These are phyloP conservation scores for Salvelinus alpinus DNA, from an alignment of 2,113 vertebrate genomes.

Conservation along the genomic window DNA sequence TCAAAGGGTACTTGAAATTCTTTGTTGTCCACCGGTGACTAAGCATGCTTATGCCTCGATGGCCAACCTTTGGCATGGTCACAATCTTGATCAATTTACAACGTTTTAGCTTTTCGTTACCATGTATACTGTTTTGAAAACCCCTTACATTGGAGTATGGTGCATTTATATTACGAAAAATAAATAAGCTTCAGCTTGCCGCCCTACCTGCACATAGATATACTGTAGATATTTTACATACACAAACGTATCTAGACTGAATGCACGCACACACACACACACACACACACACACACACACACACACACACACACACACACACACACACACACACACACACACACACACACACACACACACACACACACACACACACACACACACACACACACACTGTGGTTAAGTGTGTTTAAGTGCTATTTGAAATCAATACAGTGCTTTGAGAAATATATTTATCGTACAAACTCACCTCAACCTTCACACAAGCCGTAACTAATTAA, in stretches of 20 bases:
- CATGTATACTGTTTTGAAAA: conserved; percentile 30
- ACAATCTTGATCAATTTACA: conserved; percentile 12
- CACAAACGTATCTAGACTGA: too few species aligned
- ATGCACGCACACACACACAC: too few species aligned
- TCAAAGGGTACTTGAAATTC: neutral
- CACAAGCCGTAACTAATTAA: neutral
- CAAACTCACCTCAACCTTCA: neutral
- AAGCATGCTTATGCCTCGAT: neutral
- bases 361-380: conserved; percentile 4
- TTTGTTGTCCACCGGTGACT: neutral
- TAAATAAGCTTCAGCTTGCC: conserved; percentile 33
- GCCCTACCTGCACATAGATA: conserved; percentile 26
- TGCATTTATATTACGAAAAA: conserved; percentile 22
- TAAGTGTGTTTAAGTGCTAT: neutral
- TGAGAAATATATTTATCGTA: neutral
- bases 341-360: neutral
- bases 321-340: neutral
- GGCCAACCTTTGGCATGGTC: conserved; percentile 7
- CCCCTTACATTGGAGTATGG: conserved; percentile 10
- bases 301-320: conserved; percentile 3
- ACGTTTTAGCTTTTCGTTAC: conserved; percentile 25
- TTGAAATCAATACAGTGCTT: neutral
- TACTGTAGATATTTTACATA: neutral
- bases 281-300: neutral
- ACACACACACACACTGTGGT: neutral